Evolutionary conservation across 2,888 invertebrate genomes (phyloP).

Genomic region (Hedya salicella): DNA sequence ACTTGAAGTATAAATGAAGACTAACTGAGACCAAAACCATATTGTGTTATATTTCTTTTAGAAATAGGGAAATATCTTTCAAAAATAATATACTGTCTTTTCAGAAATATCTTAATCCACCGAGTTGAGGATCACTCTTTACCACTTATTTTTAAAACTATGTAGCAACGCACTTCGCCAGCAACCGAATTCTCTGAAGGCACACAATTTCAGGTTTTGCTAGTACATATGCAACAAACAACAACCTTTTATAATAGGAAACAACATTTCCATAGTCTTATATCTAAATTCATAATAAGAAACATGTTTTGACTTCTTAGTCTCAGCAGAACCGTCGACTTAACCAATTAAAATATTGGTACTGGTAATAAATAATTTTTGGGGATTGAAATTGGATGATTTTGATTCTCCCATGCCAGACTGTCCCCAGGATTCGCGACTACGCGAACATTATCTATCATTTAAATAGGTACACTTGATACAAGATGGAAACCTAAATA

Average conservation of each 20-base stretch:
- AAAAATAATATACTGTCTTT: conserved; percentile 5
- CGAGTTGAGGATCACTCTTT: conserved; percentile 24
- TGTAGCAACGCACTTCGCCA: conserved; percentile 35
- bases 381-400: neutral
- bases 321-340: conserved; percentile 6
- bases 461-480: no score
- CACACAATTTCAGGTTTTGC: conserved; percentile 41
- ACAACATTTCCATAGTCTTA: conserved; percentile 26
- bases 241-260: conserved; percentile 25
- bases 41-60: conserved; percentile 2
- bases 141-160: conserved; percentile 31
- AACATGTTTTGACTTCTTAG: conserved; percentile 9
- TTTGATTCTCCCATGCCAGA: no score
- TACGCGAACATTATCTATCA: no score
- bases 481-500: no score
- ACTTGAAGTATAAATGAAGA: neutral
- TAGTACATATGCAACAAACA: conserved; percentile 36
- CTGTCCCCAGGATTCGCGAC: no score
- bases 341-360: neutral
- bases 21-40: neutral
- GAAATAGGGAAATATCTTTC: neutral
- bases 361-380: neutral
- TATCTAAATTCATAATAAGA: conserved; percentile 29
- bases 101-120: conserved; percentile 15
- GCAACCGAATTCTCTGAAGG: conserved; percentile 37